These are phyloP conservation scores for Coenobita brevimanus DNA, from an alignment of 1,140 invertebrate species.

Conservation along the genomic window DNA sequence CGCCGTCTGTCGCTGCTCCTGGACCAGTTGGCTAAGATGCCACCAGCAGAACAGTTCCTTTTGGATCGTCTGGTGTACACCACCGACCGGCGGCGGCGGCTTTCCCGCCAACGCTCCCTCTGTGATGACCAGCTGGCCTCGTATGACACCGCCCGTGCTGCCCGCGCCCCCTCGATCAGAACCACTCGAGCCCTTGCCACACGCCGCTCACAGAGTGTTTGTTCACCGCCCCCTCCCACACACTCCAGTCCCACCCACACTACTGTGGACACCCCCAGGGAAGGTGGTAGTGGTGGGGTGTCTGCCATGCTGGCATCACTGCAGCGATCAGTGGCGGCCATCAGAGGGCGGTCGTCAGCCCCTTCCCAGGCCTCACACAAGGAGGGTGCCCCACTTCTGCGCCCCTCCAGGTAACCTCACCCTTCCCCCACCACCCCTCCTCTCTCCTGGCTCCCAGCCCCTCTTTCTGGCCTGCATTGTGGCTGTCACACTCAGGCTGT, in stretches of 20 bases:
- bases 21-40: conserved; percentile 57
- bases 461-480: neutral
- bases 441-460: neutral
- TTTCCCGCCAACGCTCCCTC: conserved; percentile 55
- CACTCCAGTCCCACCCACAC: conserved; percentile 6
- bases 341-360: conserved; percentile 25
- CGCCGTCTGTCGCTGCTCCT: conserved; percentile 55
- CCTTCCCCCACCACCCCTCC: neutral
- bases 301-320: conserved; percentile 64
- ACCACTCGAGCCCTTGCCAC: conserved; percentile 13
- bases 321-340: conserved; percentile 61
- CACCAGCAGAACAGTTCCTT: conserved; percentile 68
- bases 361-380: conserved; percentile 38
- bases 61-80: conserved; percentile 66
- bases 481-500: neutral
- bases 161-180: neutral
- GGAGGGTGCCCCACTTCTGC: conserved; percentile 53
- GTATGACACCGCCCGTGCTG: neutral
- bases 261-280: conserved; percentile 4
- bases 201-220: conserved; percentile 61
- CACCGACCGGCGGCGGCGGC: conserved; percentile 41
- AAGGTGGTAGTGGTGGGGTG: conserved; percentile 27
- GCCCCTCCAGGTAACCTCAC: conserved; percentile 57
- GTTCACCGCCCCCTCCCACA: conserved; percentile 51
- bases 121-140: conserved; percentile 64